Evolutionary conservation across 2,113 vertebrate species (phyloP), one percentile per base, ranked within the genome.

Genomic region (Bubo blakistoni): DNA sequence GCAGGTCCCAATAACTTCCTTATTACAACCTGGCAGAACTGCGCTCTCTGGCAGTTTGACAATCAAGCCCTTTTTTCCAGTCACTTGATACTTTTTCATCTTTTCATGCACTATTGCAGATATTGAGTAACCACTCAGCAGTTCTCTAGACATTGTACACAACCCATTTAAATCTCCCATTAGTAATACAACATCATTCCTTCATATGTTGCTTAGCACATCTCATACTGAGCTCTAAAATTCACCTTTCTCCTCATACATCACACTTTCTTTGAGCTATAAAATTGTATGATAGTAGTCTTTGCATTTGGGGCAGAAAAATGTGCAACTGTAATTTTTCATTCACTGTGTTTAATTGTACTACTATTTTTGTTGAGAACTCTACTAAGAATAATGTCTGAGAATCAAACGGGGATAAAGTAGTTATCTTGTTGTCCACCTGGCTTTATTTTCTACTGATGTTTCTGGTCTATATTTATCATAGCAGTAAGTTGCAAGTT

Each of bases 71-170:
- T 30, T 91, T 87, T 92, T 80, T 52, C 22, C 17, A 80, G 74
- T 76, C 26, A 84, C 27, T 92, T 89, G 52, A 87, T 82, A 80
- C 38, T 82, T 96, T 92, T 94, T 92, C 66, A 73, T 88, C 66
- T 82, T 90, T 94, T 82, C 40, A 38, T 88, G 62, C 49, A 51
- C 44, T 86, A 2, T 58, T 95, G 54, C 74, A 90, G 78, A 80
- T 77, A 85, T 6, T 73, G 66, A 93, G 36, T 80, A 82, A 94
- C 44, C 44, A 62, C 58, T 89, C 85, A 93, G 57, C 52, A 72
- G 86, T 49, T 85, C 71, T 88, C 62, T 54, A 82, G 81, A 91
- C 42, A n/a, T 91, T 84, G 29, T 79, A 63, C 65, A 42, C 44
- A 81, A 69, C n/a, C 30, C 2, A 15, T 91, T 88, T 69, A 85